These are phyloP conservation scores for Glossosoma conforme DNA, from an alignment of 1,140 invertebrate genomes.

Conservation along the genomic window DNA sequence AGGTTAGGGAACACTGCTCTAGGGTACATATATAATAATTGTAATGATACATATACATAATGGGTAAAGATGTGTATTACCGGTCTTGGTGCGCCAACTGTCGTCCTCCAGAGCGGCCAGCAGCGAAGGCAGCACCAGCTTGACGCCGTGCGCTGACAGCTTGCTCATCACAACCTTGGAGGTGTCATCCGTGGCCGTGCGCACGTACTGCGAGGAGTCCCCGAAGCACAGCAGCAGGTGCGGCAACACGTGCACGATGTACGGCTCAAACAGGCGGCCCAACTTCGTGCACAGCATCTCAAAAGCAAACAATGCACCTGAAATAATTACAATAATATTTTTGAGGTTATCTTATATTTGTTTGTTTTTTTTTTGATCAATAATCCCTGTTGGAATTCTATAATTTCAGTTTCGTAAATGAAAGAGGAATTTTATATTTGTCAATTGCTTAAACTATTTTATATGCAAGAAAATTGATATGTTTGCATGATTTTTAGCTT, in stretches of 20 bases:
- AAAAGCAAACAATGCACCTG: constrained; percentile 92
- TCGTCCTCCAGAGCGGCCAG: constrained; percentile 93
- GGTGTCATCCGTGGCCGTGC: constrained; percentile 90
- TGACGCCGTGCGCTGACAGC: constrained; percentile 93
- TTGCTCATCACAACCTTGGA: constrained; percentile 96
- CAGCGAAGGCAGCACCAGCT: constrained; percentile 88
- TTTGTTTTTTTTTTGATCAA: too few relatives aligned
- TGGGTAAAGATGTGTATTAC: constrained; percentile 43
- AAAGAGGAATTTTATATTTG: too few relatives aligned
- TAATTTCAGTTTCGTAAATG: too few relatives aligned
- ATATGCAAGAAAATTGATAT: too few relatives aligned
- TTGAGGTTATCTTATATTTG: too few relatives aligned
- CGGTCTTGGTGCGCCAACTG: constrained; percentile 97
- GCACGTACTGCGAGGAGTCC: constrained; percentile 86
- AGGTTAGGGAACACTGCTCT: not conserved
- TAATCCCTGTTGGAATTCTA: too few relatives aligned
- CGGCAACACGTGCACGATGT: constrained; percentile 95
- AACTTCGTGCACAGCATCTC: constrained; percentile 95
- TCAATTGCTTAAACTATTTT: too few relatives aligned
- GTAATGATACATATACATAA: constrained; percentile 2
- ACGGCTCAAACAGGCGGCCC: constrained; percentile 95
- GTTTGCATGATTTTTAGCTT: too few relatives aligned
- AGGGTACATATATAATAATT: not conserved
- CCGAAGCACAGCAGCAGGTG: constrained; percentile 94
- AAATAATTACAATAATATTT: constrained; percentile 12